These are phyloP conservation scores for Gallirallus australis DNA, from an alignment of 2,797 vertebrate genomes.

Conservation along the genomic window DNA sequence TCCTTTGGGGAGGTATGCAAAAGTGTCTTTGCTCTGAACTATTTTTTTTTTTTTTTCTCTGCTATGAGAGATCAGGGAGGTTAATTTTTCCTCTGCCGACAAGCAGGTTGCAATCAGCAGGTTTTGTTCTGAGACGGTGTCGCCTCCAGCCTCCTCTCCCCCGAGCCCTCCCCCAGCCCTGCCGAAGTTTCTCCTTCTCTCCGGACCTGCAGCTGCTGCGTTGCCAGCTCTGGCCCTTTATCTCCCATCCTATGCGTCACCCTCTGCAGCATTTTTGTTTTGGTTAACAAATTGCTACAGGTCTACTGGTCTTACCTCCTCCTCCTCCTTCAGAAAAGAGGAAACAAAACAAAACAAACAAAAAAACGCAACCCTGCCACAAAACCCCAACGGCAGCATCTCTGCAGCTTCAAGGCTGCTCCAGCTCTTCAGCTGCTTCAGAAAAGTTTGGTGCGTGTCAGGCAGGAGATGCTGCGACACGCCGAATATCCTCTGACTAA, in stretches of 20 bases:
- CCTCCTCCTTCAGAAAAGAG: neutral
- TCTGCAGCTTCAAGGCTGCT: neutral
- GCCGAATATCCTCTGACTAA: neutral
- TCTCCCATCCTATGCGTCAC: neutral
- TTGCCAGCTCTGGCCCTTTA: neutral
- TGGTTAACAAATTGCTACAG: slow-evolving; percentile 35
- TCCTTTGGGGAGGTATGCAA: neutral
- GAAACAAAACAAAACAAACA: too few species aligned
- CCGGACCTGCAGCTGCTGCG: neutral
- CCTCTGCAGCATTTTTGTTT: slow-evolving; percentile 5
- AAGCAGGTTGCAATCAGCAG: slow-evolving; percentile 48
- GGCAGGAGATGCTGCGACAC: neutral
- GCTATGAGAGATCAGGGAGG: neutral
- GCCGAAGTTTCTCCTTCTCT: neutral
- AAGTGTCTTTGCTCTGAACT: accelerated
- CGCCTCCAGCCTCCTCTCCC: neutral
- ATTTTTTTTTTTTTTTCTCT: neutral
- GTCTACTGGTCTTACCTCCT: neutral
- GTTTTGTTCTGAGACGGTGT: slow-evolving; percentile 12
- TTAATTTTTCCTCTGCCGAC: neutral
- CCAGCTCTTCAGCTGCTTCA: neutral
- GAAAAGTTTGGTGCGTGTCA: neutral
- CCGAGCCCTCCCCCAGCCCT: neutral
- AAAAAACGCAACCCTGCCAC: too few species aligned
- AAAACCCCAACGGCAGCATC: neutral